These are phyloP conservation scores for Lampropteryx suffumata DNA, from an alignment of 2,888 invertebrate species.

Conservation along the genomic window DNA sequence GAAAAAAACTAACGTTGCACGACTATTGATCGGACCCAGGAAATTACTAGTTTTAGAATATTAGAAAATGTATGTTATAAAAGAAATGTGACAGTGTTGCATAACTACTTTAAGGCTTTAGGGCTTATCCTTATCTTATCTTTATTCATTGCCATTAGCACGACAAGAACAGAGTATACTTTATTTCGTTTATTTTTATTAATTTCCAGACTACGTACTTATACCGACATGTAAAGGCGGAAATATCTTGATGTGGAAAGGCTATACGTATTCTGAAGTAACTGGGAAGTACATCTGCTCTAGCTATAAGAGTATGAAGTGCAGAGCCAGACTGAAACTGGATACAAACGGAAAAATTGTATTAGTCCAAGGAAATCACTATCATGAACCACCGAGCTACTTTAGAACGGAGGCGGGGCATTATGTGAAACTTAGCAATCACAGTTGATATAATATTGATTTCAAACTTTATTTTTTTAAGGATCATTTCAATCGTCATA, in stretches of 20 bases:
- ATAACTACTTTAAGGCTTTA: too few species aligned
- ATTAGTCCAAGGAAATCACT: slow-evolving; percentile 17
- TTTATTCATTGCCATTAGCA: too few species aligned
- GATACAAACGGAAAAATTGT: slow-evolving; percentile 26
- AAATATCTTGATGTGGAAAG: slow-evolving; percentile 42
- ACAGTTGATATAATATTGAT: too few species aligned
- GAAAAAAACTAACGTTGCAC: too few species aligned
- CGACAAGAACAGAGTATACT: too few species aligned
- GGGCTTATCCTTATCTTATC: too few species aligned
- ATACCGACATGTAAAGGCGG: slow-evolving; percentile 35
- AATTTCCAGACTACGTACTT: slow-evolving; percentile 22
- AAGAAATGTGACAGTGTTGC: too few species aligned
- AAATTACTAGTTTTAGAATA: too few species aligned
- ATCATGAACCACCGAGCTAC: slow-evolving; percentile 21
- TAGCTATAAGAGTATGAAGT: slow-evolving; percentile 27
- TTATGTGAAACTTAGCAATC: slow-evolving; percentile 13
- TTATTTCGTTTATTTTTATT: neutral
- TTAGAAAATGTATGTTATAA: too few species aligned
- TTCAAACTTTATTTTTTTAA: too few species aligned
- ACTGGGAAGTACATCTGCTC: slow-evolving; percentile 44
- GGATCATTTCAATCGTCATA: too few species aligned
- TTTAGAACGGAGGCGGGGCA: slow-evolving; percentile 9
- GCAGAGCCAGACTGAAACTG: slow-evolving; percentile 41
- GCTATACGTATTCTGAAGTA: slow-evolving; percentile 44
- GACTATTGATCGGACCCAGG: too few species aligned